Conservation (phyloP, 1,140 invertebrate genomes). For the Hyles euphorbiae region DNA sequence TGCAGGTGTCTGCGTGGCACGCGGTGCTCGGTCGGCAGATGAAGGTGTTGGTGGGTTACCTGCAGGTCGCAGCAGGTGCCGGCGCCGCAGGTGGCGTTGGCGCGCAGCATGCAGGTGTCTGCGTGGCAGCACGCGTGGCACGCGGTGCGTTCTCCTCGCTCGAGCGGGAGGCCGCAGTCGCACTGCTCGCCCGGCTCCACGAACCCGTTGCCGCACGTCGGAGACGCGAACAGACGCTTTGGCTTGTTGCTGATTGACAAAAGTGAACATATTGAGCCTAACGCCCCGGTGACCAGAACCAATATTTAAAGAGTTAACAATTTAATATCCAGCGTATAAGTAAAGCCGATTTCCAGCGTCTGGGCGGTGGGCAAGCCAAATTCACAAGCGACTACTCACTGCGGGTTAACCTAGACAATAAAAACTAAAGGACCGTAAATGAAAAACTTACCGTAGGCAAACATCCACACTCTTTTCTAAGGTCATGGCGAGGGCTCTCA, state of each 20-base stretch:
- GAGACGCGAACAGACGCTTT: constrained; percentile 85
- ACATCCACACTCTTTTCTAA: constrained; percentile 99
- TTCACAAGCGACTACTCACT: too few relatives aligned
- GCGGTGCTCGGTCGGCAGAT: not conserved
- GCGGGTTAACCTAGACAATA: too few relatives aligned
- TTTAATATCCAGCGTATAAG: too few relatives aligned
- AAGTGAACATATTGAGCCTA: too few relatives aligned
- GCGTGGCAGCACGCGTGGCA: constrained; percentile 74
- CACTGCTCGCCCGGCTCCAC: constrained; percentile 96
- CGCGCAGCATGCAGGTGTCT: constrained; percentile 87
- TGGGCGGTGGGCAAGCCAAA: too few relatives aligned
- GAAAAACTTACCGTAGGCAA: constrained; percentile 81
- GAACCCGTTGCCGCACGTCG: constrained; percentile 98
- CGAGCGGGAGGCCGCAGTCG: constrained; percentile 89
- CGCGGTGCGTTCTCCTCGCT: constrained; percentile 75
- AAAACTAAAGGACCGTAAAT: too few relatives aligned
- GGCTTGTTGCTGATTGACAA: constrained; percentile 79
- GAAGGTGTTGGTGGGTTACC: constrained; percentile 59
- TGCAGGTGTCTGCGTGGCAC: too few relatives aligned
- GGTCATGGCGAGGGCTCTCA: constrained; percentile 90
- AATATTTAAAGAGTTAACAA: too few relatives aligned
- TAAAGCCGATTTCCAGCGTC: too few relatives aligned
- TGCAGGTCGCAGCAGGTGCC: constrained; percentile 95
- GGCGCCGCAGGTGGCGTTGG: constrained; percentile 95
- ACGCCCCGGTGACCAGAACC: too few relatives aligned